Conservation (phyloP, 2,888 invertebrate species). For the Caenorhabditis sp. region DNA sequence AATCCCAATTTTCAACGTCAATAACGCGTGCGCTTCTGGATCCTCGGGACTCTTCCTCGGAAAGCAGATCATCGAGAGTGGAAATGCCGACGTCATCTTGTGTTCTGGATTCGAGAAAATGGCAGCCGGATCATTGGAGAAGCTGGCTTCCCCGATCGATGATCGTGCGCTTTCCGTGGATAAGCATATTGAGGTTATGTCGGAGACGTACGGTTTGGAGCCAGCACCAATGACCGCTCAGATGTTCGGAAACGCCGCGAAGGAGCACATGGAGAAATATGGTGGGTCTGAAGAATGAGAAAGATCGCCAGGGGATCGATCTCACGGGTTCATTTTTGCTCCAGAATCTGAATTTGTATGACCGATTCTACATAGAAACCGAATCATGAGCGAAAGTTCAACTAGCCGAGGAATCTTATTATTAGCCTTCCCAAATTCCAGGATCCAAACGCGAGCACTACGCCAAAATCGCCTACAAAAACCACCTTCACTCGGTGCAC, state of each 20-base stretch:
- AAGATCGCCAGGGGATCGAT: too few species aligned
- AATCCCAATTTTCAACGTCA: conserved; percentile 97
- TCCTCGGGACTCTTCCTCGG: conserved; percentile 93
- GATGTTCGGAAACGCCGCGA: conserved; percentile 96
- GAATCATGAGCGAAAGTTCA: too few species aligned
- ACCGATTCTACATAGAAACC: too few species aligned
- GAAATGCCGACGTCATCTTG: conserved; percentile 91
- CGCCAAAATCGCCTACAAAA: conserved; percentile 98
- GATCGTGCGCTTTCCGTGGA: conserved; percentile 90
- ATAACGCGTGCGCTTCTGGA: conserved; percentile 98
- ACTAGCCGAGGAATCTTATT: too few species aligned
- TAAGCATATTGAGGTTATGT: conserved; percentile 87
- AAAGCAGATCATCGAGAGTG: conserved; percentile 94
- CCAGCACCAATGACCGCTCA: conserved; percentile 94
- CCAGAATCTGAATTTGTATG: too few species aligned
- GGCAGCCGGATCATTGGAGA: conserved; percentile 91
- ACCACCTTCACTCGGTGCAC: conserved; percentile 96
- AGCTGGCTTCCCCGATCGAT: conserved; percentile 83
- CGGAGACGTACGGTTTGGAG: conserved; percentile 90
- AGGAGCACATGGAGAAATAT: conserved; percentile 96
- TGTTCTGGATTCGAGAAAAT: conserved; percentile 99
- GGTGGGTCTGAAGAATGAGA: conserved; percentile 85
- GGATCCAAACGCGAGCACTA: conserved; percentile 93
- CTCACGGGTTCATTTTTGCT: too few species aligned
- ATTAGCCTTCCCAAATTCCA: conserved; percentile 47